Evolutionary conservation across 2,113 vertebrate genomes (phyloP).

Genomic region (Crotalus viridis): DNA sequence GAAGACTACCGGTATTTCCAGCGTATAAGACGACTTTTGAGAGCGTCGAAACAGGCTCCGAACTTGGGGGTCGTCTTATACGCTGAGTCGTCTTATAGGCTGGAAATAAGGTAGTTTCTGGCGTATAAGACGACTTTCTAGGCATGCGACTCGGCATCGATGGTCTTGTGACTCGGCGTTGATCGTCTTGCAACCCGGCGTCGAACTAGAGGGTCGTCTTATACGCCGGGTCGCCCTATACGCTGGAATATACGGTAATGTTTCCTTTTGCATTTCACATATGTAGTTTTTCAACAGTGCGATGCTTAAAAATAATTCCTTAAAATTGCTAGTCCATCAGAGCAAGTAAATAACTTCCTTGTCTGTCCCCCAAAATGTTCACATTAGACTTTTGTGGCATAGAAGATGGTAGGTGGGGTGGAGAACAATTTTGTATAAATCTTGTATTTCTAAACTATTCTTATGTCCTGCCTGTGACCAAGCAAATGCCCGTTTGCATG

Average conservation of each 20-base stretch:
- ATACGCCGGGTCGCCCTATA: too few relatives aligned
- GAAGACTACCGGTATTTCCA: background rate
- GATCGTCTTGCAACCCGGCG: too few relatives aligned
- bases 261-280: background rate
- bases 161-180: too few relatives aligned
- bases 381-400: background rate
- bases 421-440: background rate
- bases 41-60: too few relatives aligned
- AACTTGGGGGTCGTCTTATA: too few relatives aligned
- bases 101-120: too few relatives aligned
- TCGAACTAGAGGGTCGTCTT: too few relatives aligned
- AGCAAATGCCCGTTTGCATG: background rate
- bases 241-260: background rate
- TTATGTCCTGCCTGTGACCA: background rate
- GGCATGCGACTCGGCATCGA: too few relatives aligned
- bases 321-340: background rate
- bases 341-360: background rate
- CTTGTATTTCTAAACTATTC: background rate
- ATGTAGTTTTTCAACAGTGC: background rate
- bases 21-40: too few relatives aligned
- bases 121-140: too few relatives aligned
- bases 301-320: background rate
- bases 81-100: too few relatives aligned
- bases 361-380: background rate
- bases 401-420: background rate